phyloP scores from a whole-genome alignment of 1,140 invertebrate species.

The Drosophila sechellia region DNA sequence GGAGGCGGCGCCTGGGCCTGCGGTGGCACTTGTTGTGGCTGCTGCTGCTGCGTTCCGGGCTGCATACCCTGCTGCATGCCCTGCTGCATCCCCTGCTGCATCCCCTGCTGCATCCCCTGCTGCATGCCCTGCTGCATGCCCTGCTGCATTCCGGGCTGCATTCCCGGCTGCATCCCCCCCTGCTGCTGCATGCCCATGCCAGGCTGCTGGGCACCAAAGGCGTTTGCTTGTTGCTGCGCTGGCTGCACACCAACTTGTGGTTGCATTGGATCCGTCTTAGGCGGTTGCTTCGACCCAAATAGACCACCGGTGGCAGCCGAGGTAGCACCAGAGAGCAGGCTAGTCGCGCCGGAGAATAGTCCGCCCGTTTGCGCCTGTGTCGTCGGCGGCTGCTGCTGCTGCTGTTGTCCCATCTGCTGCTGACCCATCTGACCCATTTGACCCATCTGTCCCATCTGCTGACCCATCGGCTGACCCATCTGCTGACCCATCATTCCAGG shows the following conservation, averaged over 20 bases:
- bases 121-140: conserved; percentile 63
- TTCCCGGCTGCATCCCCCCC: conserved; percentile 69
- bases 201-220: conserved; percentile 74
- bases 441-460: conserved; percentile 79
- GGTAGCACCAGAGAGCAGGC: conserved; percentile 84
- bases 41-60: conserved; percentile 76
- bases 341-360: conserved; percentile 83
- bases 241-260: conserved; percentile 84
- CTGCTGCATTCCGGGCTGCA: conserved; percentile 78
- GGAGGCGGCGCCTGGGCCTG: conserved; percentile 84
- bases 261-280: conserved; percentile 84
- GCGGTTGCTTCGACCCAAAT: conserved; percentile 84
- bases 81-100: conserved; percentile 55
- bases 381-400: conserved; percentile 75
- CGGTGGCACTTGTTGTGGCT: conserved; percentile 84
- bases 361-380: conserved; percentile 76
- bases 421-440: conserved; percentile 70
- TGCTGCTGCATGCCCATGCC: conserved; percentile 77
- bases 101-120: conserved; percentile 61
- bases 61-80: conserved; percentile 77
- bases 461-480: conserved; percentile 77
- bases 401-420: conserved; percentile 72
- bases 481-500: conserved; percentile 69
- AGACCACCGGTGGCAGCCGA: conserved; percentile 85
- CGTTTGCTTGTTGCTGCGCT: conserved; percentile 84